Conservation (phyloP, 2,888 invertebrate species). For the Hirudinaria manillensis region DNA sequence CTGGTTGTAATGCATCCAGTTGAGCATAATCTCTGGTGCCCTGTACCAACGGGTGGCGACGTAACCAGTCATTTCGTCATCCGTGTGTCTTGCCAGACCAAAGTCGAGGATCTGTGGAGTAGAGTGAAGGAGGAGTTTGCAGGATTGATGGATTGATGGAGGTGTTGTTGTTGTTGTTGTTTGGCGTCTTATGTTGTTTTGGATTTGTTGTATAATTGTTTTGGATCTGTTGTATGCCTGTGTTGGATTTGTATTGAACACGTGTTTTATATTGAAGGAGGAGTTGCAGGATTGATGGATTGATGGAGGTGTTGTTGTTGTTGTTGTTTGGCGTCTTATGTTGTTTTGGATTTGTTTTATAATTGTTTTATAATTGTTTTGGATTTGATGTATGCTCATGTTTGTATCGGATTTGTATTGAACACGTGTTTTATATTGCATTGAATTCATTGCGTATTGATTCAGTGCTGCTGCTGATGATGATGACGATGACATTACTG, state of each 20-base stretch:
- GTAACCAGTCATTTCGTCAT: constrained; percentile 98
- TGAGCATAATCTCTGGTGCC: constrained; percentile 99
- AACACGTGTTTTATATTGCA: too few relatives aligned
- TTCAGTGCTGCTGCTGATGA: too few relatives aligned
- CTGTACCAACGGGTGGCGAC: constrained; percentile 78
- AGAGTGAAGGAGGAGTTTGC: not conserved
- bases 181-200: not conserved
- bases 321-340: not conserved
- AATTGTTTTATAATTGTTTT: too few relatives aligned
- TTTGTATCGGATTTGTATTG: too few relatives aligned
- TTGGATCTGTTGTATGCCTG: too few relatives aligned
- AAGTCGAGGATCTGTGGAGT: constrained; percentile 80
- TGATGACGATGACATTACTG: too few relatives aligned
- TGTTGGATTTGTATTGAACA: too few relatives aligned
- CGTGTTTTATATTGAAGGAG: too few relatives aligned
- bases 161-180: not conserved
- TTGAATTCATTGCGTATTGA: too few relatives aligned
- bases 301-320: not conserved
- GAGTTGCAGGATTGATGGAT: not conserved
- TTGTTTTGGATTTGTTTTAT: too few relatives aligned
- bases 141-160: not conserved
- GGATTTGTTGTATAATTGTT: too few relatives aligned
- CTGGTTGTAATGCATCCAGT: constrained; percentile 99
- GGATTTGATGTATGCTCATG: too few relatives aligned
- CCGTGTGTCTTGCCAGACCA: constrained; percentile 91